Base-by-base conservation (phyloP, 2,113 vertebrate species). In the Pelodiscus sinensis region DNA sequence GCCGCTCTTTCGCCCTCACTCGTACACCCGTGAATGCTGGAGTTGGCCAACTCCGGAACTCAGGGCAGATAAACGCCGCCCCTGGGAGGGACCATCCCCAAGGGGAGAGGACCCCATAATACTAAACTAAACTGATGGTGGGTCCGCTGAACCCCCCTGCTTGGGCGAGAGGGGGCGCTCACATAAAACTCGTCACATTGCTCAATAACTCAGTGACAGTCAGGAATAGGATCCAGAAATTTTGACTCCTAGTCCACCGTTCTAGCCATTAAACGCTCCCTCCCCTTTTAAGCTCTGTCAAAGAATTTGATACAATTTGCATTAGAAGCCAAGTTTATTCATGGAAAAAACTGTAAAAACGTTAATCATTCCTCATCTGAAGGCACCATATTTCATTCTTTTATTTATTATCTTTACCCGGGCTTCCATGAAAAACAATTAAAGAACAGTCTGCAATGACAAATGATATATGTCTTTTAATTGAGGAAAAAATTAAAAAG, bases 381-480 rank as follows among this genome's bases (percentile, higher is more conserved):
- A 88, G 85, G n/a, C 54, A 80, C 5, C 15, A 1, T 81, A 50
- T 92, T 71, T 90, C 84, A 85, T 29, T 92, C 3, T 85, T 92
- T 22, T 79, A 15, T 92, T 94, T 95, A 44, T 27, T 83, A 73
- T 27, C n/a, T 79, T 27, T 56, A 77, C 73, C 13, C 56, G n/a
- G 27, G 12, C 57, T 90, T 94, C 51, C 80, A 75, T 50, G 77
- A 55, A 88, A 93, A 81, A 57, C 13, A 62, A 58, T 35, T 81
- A 88, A 94, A 75, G 27, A 89, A 54, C 4, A 68, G 73, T 83
- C 62, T 73, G 60, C 35, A 82, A 71, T 57, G 62, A 91, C 77
- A 89, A 89, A 86, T 91, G 75, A 24, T 85, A 77, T 80, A 35
- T 84, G 75, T 82, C 50, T 31, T 90, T 84, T 90, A 93, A 87